Base-by-base conservation (phyloP, 1,140 invertebrate species). In the Ooceraea biroi region DNA sequence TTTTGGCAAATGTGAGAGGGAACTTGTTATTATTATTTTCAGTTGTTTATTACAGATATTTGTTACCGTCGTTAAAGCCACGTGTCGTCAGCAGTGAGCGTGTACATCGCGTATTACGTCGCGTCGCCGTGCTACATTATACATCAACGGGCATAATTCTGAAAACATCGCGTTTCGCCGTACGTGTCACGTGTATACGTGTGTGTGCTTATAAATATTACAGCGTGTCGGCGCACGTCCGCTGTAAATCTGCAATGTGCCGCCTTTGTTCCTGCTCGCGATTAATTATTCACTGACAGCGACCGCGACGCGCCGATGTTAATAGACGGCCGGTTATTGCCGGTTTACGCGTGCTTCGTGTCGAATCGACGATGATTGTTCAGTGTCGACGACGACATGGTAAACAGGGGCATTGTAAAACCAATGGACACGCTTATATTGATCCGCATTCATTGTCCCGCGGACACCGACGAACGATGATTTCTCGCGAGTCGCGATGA, bases 221-320 rank as follows among this genome's bases (percentile, higher is more conserved):
- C 44, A 83, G 41, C 50, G 12, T 50, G 69, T 44, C 46, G 76
- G 65, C 65, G 8, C 25, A 69, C 19, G 73, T 76, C 36, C 65
- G 30, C 50, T 58, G 63, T 80, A 80, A 17, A 80, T 80, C 76
- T 80, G 36, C 36, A 69, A 48, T 57, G 76, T 69, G 76, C 22
- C 36, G 65, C 65, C 76, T 80, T 80, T 80, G 76, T 80, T 80
- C 36, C 63, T 46, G 72, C 22, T 14, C 60, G 30, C 25, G 46
- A 63, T 73, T 83, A 83, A 83, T 65, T 52, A 41, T 83, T 83
- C 65, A 63, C 72, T 30, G 72, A 83, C 80, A 76, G 74, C 46
- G 57, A 46, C 22, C 19, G 30, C 30, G 36, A 83, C 71, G 65
- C 65, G 41, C 50, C 65, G 52, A 65, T 76, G 58, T 22, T 83